Evolutionary conservation across 2,888 invertebrate genomes (phyloP), one percentile per base, ranked within the genome.

Genomic region (Callyntrura guangdongensis): DNA sequence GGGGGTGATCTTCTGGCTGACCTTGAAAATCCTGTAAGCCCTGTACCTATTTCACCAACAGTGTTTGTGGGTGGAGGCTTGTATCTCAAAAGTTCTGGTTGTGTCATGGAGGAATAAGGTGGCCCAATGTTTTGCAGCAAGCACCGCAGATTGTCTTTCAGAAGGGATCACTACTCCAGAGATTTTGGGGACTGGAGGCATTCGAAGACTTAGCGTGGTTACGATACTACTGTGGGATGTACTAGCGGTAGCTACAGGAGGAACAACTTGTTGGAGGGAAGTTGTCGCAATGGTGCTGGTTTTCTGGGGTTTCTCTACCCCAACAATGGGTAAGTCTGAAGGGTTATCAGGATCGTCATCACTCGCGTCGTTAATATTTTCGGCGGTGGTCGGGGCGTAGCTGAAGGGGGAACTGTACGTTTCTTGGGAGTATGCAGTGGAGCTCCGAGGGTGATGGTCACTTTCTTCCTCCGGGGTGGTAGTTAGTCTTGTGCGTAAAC

Each of bases 381-480:
- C 81, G 27, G 59, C 81, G 14, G 81, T 81, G 22, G 59, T 59
- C 17, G 81, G 56, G 0, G n/a, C 36, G 9, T 20, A 27, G 36
- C 81, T 81, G 17, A 81, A 81, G 4, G 81, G 81, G 0, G 59
- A 59, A 12, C 81, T 81, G 59, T 81, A 81, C 9, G 81, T 81
- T 59, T 36, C 81, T 36, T 8, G 12, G n/a, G 74, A 77, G 14
- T 53, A 59, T 11, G 59, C 17, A 45, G n/a, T 59, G 17, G 59
- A 25, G 11, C 81, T 81, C 3, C 27, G n/a, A 27, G 59, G 81
- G n/a, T 6, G 56, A 36, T 6, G 9, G 56, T 81, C 56, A 59
- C 81, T 59, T 36, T 81, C n/a, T n/a, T n/a, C 56, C 27, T 79
- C 81, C 4, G 74, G 49, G 6, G 74, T 14, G 14, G 20, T n/a